phyloP scores from a whole-genome alignment of 1,140 invertebrate species.

The Idris sp. region DNA sequence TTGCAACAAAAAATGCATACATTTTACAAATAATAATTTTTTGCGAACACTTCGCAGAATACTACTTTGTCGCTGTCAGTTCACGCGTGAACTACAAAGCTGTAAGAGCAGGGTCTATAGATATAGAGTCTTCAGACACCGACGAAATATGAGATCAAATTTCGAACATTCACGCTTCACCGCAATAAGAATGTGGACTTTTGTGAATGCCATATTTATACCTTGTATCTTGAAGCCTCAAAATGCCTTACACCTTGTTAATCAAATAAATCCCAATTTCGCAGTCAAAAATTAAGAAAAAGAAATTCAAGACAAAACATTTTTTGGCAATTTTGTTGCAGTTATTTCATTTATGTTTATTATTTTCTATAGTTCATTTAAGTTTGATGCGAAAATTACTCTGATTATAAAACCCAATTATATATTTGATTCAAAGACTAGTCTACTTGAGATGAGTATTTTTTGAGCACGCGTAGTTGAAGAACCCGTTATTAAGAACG shows the following conservation, averaged over 20 bases:
- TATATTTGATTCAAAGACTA: slow-evolving; percentile 19
- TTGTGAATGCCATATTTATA: slow-evolving; percentile 30
- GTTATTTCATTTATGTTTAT: too few relatives aligned
- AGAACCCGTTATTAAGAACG: slow-evolving; percentile 29
- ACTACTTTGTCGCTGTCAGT: slow-evolving; percentile 54
- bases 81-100: slow-evolving; percentile 49
- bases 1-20: slow-evolving; percentile 15
- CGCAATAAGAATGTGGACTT: slow-evolving; percentile 42
- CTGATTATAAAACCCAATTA: slow-evolving; percentile 17
- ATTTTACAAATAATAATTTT: slow-evolving; percentile 40
- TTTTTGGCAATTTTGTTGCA: too few relatives aligned
- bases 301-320: too few relatives aligned
- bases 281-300: too few relatives aligned
- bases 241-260: slow-evolving; percentile 17
- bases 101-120: slow-evolving; percentile 25
- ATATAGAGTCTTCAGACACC: slow-evolving; percentile 7
- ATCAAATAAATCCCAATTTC: slow-evolving; percentile 54
- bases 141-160: slow-evolving; percentile 51
- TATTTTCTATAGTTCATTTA: slow-evolving; percentile 3
- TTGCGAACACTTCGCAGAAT: slow-evolving; percentile 33
- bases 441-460: slow-evolving; percentile 30
- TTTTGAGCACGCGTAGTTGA: slow-evolving; percentile 32
- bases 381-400: slow-evolving; percentile 8
- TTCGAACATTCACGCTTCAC: slow-evolving; percentile 54
- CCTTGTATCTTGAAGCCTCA: slow-evolving; percentile 13